Conservation (phyloP, 2,113 vertebrate genomes). For the Pristiophorus japonicus region DNA sequence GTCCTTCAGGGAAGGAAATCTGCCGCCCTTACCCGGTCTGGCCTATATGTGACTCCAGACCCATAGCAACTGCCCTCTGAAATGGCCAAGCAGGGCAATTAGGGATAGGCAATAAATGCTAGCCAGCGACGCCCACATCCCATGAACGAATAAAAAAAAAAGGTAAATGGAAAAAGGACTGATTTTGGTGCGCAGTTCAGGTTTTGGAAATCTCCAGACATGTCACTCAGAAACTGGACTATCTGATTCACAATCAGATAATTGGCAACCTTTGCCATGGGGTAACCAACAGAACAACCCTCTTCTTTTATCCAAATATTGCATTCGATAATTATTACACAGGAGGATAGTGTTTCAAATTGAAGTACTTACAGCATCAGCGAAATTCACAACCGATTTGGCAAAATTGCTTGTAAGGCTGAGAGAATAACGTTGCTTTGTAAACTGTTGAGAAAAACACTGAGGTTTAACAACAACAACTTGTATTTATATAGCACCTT, state of each 20-base stretch:
- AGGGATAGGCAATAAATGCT: too few species aligned
- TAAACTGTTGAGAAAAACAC: constrained; percentile 60
- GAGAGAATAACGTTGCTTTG: constrained; percentile 72
- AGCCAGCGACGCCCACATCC: too few species aligned
- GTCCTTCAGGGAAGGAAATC: too few species aligned
- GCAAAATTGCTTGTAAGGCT: constrained; percentile 89
- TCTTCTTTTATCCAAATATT: neutral
- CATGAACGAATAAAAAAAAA: too few species aligned
- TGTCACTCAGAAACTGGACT: neutral
- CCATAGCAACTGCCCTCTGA: too few species aligned
- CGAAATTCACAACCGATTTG: constrained; percentile 92
- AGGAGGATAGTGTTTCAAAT: neutral
- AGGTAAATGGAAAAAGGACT: neutral
- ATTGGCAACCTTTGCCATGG: neutral
- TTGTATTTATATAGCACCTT: too few species aligned
- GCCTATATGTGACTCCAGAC: too few species aligned
- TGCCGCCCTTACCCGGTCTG: too few species aligned
- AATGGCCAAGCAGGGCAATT: too few species aligned
- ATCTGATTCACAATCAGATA: neutral
- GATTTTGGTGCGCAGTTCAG: neutral
- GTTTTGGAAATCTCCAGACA: neutral
- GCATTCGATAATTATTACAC: constrained; percentile 12
- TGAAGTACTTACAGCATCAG: constrained; percentile 71
- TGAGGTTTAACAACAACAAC: neutral
- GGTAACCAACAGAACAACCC: neutral